These are phyloP conservation scores for Xenops minutus DNA, from an alignment of 2,797 vertebrate species.

Conservation along the genomic window DNA sequence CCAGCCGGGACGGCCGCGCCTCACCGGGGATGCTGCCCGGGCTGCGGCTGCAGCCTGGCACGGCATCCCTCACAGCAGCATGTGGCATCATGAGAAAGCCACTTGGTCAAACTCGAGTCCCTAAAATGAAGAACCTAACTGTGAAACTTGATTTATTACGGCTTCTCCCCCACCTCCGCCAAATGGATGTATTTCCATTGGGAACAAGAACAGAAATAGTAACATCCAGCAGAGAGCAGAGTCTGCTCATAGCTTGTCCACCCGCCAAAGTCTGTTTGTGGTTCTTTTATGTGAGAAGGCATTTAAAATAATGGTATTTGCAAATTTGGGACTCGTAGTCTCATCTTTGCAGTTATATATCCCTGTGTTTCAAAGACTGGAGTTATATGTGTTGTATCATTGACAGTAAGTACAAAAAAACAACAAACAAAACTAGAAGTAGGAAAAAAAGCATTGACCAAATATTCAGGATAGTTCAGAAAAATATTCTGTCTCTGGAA, in stretches of 20 bases:
- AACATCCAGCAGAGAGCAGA: neutral
- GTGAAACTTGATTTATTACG: neutral
- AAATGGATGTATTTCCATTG: neutral
- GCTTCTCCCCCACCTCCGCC: accelerated
- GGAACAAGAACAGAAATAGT: neutral
- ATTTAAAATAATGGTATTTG: neutral
- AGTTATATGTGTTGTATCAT: neutral
- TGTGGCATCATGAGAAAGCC: accelerated
- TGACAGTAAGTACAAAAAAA: neutral
- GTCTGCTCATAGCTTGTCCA: accelerated
- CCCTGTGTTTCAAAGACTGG: neutral
- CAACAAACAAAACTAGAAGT: neutral
- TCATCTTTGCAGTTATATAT: neutral
- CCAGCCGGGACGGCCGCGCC: neutral
- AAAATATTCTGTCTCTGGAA: neutral
- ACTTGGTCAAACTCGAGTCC: accelerated
- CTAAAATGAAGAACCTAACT: neutral
- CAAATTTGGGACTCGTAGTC: accelerated
- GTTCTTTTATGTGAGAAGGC: neutral
- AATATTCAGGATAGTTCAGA: neutral
- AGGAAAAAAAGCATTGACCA: neutral
- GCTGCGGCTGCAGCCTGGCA: neutral
- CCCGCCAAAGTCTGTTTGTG: accelerated
- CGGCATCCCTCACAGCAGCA: accelerated
- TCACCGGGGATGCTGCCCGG: neutral